Conservation (phyloP, 23 tunicate species). For the Halocynthia roretzi region DNA sequence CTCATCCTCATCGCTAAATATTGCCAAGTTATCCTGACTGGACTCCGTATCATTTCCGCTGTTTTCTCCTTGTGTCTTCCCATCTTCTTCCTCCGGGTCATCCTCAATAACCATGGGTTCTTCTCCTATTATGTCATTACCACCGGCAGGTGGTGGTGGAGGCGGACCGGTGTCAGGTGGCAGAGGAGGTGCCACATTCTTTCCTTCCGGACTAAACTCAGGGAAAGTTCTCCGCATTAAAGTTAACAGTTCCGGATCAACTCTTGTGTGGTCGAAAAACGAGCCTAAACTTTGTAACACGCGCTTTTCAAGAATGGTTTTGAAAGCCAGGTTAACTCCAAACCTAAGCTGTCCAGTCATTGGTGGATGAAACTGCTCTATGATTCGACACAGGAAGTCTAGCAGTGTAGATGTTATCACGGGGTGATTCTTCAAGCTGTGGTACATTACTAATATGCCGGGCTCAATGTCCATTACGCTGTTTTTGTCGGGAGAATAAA, state of each 20-base stretch:
- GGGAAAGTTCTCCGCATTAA: conserved; percentile 56
- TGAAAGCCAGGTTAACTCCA: conserved; percentile 66
- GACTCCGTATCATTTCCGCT: neutral
- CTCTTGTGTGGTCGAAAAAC: conserved; percentile 68
- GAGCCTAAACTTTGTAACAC: conserved; percentile 73
- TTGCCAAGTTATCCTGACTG: conserved; percentile 50
- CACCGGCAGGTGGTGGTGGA: neutral
- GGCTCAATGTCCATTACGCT: conserved; percentile 93
- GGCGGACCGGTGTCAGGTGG: conserved; percentile 26
- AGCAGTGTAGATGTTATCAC: conserved; percentile 73
- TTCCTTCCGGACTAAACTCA: conserved; percentile 42
- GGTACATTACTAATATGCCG: conserved; percentile 76
- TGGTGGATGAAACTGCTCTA: conserved; percentile 79
- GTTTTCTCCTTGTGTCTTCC: conserved; percentile 10
- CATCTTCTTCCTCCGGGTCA: conserved; percentile 53
- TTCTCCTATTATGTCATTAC: conserved; percentile 52
- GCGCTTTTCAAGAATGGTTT: conserved; percentile 63
- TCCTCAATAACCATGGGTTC: conserved; percentile 90
- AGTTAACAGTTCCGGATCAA: conserved; percentile 57
- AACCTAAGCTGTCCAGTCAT: conserved; percentile 36
- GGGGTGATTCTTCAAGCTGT: conserved; percentile 69
- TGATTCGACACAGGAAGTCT: conserved; percentile 74
- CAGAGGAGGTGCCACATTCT: conserved; percentile 19
- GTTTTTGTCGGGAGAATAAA: conserved; percentile 74
- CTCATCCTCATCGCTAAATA: conserved; percentile 87